Conservation (phyloP, 2,888 invertebrate species). For the Cerastis leucographa region DNA sequence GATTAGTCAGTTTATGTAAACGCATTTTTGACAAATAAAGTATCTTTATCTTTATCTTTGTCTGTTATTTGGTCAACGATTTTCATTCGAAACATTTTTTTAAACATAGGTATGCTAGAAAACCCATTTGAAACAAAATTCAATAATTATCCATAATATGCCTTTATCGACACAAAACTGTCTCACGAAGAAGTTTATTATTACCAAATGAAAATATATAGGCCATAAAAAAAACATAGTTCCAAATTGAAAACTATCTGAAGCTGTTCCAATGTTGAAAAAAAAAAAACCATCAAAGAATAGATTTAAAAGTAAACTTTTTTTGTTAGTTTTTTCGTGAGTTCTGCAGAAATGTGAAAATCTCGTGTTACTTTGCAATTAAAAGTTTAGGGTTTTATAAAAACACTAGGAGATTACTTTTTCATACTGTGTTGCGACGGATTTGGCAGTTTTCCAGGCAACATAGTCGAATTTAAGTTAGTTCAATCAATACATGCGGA, state of each 20-base stretch:
- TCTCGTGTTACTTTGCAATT: constrained; percentile 45
- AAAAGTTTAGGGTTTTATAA: constrained; percentile 31
- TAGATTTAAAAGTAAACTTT: constrained; percentile 53
- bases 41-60: no score
- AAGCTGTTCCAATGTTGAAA: constrained; percentile 13
- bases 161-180: constrained; percentile 14
- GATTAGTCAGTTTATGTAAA: no score
- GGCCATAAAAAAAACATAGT: constrained; percentile 45
- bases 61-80: not conserved
- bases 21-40: no score
- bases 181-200: constrained; percentile 17
- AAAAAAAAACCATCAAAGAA: constrained; percentile 12
- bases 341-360: constrained; percentile 44
- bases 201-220: constrained; percentile 16
- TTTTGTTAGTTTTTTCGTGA: constrained; percentile 44
- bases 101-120: not conserved
- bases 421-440: not conserved
- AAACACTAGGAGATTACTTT: constrained; percentile 23
- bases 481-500: constrained; percentile 21
- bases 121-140: not conserved
- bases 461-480: not conserved
- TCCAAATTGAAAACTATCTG: constrained; percentile 46
- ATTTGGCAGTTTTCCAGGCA: constrained; percentile 25
- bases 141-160: constrained; percentile 9
- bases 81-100: not conserved